Conservation (phyloP, 2,888 invertebrate species). For the Melanargia galathea region DNA sequence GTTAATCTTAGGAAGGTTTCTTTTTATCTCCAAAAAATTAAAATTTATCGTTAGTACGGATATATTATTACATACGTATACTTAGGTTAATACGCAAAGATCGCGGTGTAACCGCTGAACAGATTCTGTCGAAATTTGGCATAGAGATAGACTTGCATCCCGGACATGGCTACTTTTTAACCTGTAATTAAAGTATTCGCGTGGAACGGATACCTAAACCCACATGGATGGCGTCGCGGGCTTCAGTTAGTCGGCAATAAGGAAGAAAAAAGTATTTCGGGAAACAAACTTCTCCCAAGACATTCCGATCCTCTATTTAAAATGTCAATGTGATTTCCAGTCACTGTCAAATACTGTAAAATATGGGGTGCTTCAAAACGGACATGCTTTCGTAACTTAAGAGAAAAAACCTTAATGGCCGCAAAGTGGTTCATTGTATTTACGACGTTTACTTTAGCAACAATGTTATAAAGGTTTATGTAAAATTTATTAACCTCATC, state of each 20-base stretch:
- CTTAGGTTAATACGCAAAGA: no score
- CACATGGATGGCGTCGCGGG: no score
- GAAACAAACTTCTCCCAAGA: slow-evolving; percentile 15
- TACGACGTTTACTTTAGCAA: slow-evolving; percentile 38
- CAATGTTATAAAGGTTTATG: slow-evolving; percentile 39
- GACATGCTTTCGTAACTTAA: slow-evolving; percentile 24
- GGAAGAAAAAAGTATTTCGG: slow-evolving; percentile 10
- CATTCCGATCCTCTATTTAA: slow-evolving; percentile 30
- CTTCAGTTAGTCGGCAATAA: background rate
- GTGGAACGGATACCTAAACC: no score
- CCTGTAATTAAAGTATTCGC: no score
- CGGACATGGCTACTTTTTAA: no score
- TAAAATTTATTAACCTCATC: slow-evolving; percentile 35
- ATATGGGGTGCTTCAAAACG: slow-evolving; percentile 24
- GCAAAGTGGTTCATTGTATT: slow-evolving; percentile 38
- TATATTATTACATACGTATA: no score
- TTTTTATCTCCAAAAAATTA: no score
- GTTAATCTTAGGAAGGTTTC: no score
- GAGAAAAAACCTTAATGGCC: slow-evolving; percentile 36
- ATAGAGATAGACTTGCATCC: no score
- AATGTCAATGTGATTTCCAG: slow-evolving; percentile 31
- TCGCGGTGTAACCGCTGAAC: no score
- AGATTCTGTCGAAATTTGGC: no score
- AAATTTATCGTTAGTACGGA: no score
- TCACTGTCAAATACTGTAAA: slow-evolving; percentile 33